These are phyloP conservation scores for Hemichromis elongatus DNA, from an alignment of 2,113 vertebrate species.

Conservation along the genomic window DNA sequence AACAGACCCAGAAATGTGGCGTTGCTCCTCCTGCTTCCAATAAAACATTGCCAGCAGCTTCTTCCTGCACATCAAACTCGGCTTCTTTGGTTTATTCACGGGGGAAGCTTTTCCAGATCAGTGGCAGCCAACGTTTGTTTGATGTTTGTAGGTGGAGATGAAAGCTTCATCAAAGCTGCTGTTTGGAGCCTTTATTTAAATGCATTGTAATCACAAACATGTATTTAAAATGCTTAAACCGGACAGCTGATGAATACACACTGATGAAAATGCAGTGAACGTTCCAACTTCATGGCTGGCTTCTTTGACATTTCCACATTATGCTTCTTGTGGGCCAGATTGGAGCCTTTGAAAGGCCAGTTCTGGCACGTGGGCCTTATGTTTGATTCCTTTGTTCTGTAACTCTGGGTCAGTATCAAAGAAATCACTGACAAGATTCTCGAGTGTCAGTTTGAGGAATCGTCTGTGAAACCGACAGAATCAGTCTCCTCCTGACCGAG, in stretches of 20 bases:
- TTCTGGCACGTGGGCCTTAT: not conserved
- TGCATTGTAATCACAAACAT: not conserved
- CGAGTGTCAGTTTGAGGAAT: not conserved
- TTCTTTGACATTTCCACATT: not conserved
- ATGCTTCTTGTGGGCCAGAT: not conserved
- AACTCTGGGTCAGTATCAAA: not conserved
- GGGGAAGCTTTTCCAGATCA: not conserved
- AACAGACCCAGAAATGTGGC: not conserved
- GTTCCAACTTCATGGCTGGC: accelerated
- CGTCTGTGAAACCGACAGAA: not conserved
- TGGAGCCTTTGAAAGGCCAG: not conserved
- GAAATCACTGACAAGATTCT: not conserved
- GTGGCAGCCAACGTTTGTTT: not conserved
- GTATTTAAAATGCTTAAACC: not conserved
- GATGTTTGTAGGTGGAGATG: not conserved
- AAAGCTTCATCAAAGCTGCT: not conserved
- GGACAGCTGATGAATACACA: not conserved
- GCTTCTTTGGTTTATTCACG: not conserved
- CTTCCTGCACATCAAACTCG: not conserved
- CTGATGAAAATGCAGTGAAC: not conserved
- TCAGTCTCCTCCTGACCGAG: accelerated
- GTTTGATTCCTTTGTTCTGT: not conserved
- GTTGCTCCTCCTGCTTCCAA: not conserved
- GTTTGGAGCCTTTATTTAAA: not conserved
- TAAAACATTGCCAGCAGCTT: not conserved